Conservation (phyloP, 2,113 vertebrate genomes). For the Spheniscus mendiculus region DNA sequence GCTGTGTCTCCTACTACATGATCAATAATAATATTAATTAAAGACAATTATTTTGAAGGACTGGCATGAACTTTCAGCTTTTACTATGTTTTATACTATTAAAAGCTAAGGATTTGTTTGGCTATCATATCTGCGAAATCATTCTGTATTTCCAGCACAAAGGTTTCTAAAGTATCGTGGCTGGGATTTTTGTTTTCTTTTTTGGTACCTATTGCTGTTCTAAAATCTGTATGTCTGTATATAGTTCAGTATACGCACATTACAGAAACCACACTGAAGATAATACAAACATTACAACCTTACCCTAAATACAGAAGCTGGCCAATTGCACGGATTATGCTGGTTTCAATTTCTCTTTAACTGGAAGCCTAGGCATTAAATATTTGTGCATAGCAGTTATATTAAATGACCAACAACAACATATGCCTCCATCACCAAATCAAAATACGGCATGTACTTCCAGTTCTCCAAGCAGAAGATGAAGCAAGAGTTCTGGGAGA, state of each 20-base stretch:
- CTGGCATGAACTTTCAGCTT: slow-evolving; percentile 56
- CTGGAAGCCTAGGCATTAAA: background rate
- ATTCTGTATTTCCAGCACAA: background rate
- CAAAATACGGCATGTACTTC: background rate
- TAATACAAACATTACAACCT: background rate
- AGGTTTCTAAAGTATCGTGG: background rate
- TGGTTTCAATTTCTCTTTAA: background rate
- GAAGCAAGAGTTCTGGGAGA: background rate
- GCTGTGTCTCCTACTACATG: slow-evolving; percentile 69
- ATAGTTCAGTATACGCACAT: background rate
- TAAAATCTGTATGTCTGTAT: background rate
- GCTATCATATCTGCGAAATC: background rate
- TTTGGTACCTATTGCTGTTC: background rate
- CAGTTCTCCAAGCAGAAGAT: background rate
- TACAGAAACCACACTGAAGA: background rate
- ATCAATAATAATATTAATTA: slow-evolving; percentile 82
- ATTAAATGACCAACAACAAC: background rate
- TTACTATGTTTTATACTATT: slow-evolving; percentile 50
- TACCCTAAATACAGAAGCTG: background rate
- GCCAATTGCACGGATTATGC: background rate
- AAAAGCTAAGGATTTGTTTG: slow-evolving; percentile 21
- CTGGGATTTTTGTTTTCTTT: background rate
- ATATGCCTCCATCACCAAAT: background rate
- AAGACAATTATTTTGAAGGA: slow-evolving; percentile 76
- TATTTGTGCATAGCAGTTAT: background rate